Conservation (phyloP, 1,140 invertebrate species). For the Drosophila aff. region DNA sequence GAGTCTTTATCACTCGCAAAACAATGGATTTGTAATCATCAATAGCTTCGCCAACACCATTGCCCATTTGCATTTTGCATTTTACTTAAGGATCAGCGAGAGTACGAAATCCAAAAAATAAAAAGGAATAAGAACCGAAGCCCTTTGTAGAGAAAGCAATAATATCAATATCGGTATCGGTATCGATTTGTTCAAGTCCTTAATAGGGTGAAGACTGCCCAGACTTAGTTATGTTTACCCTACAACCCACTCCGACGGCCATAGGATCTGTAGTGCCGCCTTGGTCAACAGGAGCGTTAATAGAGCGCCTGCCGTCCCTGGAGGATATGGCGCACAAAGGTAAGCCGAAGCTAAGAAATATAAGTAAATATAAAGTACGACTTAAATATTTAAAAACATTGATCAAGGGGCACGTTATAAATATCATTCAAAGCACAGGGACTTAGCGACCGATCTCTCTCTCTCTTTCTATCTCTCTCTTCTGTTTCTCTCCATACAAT, state of each 20-base stretch:
- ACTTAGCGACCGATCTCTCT: background rate
- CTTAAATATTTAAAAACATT: background rate
- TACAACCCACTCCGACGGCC: constrained; percentile 72
- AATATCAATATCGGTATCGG: background rate
- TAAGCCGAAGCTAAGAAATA: constrained; percentile 31
- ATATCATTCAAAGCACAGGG: too few species aligned
- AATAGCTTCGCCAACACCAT: constrained; percentile 19
- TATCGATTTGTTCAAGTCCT: background rate
- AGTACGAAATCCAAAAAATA: background rate
- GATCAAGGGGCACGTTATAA: background rate
- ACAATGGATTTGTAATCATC: constrained; percentile 16
- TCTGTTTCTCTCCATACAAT: too few species aligned
- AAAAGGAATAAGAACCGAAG: background rate
- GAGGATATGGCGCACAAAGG: constrained; percentile 84
- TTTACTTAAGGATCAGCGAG: constrained; percentile 25
- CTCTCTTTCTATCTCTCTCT: background rate
- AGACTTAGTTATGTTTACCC: constrained; percentile 69
- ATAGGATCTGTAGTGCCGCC: constrained; percentile 73
- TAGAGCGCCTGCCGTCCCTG: constrained; percentile 73
- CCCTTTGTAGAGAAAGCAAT: background rate
- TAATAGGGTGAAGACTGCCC: background rate
- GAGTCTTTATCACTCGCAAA: background rate
- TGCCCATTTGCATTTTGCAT: constrained; percentile 34
- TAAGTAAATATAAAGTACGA: background rate
- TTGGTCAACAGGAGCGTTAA: constrained; percentile 79